Evolutionary conservation across 2,888 invertebrate genomes (phyloP).

Genomic region (Gastrophysa polygoni): DNA sequence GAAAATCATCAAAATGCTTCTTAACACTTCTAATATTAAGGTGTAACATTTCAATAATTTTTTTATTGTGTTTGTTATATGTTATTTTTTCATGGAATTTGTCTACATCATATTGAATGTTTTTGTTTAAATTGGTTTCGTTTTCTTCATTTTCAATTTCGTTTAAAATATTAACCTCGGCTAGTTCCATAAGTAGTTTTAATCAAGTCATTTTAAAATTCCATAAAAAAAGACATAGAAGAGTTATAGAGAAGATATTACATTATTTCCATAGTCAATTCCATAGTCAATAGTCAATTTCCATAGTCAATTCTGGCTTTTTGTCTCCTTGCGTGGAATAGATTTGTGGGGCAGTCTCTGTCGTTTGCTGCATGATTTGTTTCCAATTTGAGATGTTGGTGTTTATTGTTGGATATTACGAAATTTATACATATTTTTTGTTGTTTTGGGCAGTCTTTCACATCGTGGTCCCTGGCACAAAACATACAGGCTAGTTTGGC

Average conservation of each 20-base stretch:
- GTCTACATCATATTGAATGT: conserved; percentile 3
- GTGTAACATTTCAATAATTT: conserved; percentile 1
- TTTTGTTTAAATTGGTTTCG: background rate
- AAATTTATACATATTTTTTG: background rate
- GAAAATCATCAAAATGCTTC: background rate
- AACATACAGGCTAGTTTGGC: no score
- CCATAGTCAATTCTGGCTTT: background rate
- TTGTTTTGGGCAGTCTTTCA: conserved; percentile 1
- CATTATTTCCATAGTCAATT: background rate
- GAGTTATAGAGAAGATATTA: background rate
- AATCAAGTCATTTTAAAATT: no score
- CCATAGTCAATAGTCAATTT: background rate
- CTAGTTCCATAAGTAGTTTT: background rate
- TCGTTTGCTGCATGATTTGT: background rate
- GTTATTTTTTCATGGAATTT: background rate
- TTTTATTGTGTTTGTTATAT: conserved; percentile 1
- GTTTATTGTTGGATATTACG: background rate
- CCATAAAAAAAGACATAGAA: background rate
- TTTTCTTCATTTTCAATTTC: background rate
- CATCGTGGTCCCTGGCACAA: background rate
- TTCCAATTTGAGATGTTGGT: conserved; percentile 3
- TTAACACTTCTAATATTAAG: background rate
- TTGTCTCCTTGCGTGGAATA: background rate
- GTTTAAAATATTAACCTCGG: background rate
- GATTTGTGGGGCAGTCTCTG: conserved; percentile 1